Evolutionary conservation across 1,140 invertebrate genomes (phyloP).

Genomic region (Brachionus plicatilis): DNA sequence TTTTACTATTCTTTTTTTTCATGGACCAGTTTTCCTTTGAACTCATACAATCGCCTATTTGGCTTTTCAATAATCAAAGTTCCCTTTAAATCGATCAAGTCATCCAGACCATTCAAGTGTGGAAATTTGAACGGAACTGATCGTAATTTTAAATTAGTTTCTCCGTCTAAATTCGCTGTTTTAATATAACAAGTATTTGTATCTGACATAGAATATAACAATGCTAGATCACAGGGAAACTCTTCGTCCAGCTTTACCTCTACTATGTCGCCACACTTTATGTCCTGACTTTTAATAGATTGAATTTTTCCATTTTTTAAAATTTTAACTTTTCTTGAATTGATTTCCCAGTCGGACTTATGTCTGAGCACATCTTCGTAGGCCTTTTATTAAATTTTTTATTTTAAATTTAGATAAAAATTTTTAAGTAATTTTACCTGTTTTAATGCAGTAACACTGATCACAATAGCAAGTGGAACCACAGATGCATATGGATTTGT

Average conservation of each 20-base stretch:
- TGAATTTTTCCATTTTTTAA: conserved; percentile 61
- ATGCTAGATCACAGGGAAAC: conserved; percentile 73
- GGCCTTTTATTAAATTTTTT: conserved; percentile 51
- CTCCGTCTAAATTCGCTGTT: conserved; percentile 97
- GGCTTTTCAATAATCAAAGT: conserved; percentile 60
- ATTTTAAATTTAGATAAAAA: background rate
- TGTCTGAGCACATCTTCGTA: conserved; percentile 74
- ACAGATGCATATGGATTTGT: conserved; percentile 70
- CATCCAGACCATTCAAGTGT: background rate
- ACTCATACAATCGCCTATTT: conserved; percentile 68
- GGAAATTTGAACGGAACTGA: conserved; percentile 17
- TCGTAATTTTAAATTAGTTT: conserved; percentile 63
- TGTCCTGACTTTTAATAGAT: conserved; percentile 29
- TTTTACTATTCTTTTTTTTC: conserved; percentile 59
- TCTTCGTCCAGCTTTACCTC: conserved; percentile 65
- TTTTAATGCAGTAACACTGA: conserved; percentile 66
- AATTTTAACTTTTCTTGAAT: conserved; percentile 62
- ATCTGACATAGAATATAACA: conserved; percentile 72
- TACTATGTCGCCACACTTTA: conserved; percentile 66
- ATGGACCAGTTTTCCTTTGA: conserved; percentile 73
- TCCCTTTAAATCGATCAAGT: conserved; percentile 55
- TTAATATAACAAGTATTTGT: conserved; percentile 97
- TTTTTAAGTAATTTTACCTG: conserved; percentile 44
- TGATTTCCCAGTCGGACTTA: conserved; percentile 68
- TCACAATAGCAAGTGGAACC: conserved; percentile 70